Evolutionary conservation across 2,888 invertebrate genomes (phyloP).

Genomic region (Pandemis heparana): DNA sequence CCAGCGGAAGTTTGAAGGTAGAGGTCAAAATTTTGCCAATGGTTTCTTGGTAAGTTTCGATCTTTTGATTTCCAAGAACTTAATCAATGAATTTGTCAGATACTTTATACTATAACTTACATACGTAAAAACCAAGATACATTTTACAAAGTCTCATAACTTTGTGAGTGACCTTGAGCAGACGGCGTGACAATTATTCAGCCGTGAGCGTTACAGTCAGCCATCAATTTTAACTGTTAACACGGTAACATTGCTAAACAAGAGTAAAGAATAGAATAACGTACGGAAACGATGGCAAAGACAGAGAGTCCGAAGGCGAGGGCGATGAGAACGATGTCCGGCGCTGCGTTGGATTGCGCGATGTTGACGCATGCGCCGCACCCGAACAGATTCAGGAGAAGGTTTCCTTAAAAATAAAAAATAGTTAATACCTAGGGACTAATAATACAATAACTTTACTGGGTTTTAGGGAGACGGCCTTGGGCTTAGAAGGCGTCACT

Average conservation of each 20-base stretch:
- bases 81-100: background rate
- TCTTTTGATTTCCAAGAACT: background rate
- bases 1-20: background rate
- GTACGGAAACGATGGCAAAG: slow-evolving; percentile 92
- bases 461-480: background rate
- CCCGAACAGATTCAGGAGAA: slow-evolving; percentile 95
- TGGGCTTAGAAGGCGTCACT: background rate
- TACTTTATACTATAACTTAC: background rate
- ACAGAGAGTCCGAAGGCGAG: slow-evolving; percentile 95
- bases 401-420: slow-evolving; percentile 84
- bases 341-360: slow-evolving; percentile 70
- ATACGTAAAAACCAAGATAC: background rate
- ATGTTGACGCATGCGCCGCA: slow-evolving; percentile 91
- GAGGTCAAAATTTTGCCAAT: background rate
- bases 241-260: background rate
- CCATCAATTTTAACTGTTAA: background rate
- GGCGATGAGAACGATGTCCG: slow-evolving; percentile 89
- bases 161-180: background rate
- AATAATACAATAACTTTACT: background rate
- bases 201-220: background rate
- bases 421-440: background rate
- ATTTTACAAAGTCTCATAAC: background rate
- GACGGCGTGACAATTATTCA: background rate
- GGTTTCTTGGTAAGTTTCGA: background rate
- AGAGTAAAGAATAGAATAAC: slow-evolving; percentile 50